Conservation (phyloP, 23 tunicate genomes). For the Clavelina lepadiformis region DNA sequence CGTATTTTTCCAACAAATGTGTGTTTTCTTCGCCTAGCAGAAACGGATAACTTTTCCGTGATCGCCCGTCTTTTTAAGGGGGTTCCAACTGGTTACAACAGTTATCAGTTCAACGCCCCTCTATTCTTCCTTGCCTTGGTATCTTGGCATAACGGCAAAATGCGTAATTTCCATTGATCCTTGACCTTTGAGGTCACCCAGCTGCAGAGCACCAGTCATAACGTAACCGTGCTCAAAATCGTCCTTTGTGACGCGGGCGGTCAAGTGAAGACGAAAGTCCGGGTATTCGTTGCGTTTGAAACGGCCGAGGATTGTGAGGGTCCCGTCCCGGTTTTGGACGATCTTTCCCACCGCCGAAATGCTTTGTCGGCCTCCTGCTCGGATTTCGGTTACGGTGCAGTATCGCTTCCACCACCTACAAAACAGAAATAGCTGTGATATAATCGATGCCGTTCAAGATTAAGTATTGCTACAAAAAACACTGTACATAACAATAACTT, state of each 20-base stretch:
- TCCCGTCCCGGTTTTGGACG: constrained; percentile 71
- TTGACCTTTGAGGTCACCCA: constrained; percentile 55
- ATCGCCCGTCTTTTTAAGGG: no score
- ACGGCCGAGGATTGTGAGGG: constrained; percentile 55
- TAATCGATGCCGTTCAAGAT: no score
- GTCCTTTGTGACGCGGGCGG: constrained; percentile 38
- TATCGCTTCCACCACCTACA: constrained; percentile 67
- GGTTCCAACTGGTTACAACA: no score
- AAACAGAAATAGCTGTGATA: constrained; percentile 1
- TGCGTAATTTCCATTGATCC: constrained; percentile 61
- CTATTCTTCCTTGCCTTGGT: constrained; percentile 6
- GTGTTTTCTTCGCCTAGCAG: no score
- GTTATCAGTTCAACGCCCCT: no score
- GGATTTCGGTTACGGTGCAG: constrained; percentile 53
- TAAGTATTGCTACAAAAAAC: no score
- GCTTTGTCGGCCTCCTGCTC: constrained; percentile 40
- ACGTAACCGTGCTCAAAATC: constrained; percentile 62
- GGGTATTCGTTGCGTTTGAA: constrained; percentile 46
- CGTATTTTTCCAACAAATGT: no score
- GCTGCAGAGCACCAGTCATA: constrained; percentile 72
- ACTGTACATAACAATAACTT: no score
- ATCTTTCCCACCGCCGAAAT: constrained; percentile 44
- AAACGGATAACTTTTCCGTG: no score
- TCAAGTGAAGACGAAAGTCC: constrained; percentile 62
- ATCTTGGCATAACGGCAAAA: constrained; percentile 60